Evolutionary conservation across 2,888 invertebrate species (phyloP).

Genomic region (Alentia gelatinosa): DNA sequence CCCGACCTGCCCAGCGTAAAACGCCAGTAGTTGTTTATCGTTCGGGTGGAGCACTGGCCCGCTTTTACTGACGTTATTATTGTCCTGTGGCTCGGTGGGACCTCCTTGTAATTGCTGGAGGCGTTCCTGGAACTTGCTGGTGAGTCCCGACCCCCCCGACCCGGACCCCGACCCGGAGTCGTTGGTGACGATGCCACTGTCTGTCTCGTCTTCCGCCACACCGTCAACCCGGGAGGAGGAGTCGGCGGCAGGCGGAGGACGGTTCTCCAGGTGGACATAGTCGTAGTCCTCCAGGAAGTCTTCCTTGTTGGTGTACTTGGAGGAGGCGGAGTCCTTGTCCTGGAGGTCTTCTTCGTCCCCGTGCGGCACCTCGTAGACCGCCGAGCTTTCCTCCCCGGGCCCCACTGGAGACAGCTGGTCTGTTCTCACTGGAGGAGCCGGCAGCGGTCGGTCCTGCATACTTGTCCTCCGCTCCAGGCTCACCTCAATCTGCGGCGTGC

Average conservation of each 20-base stretch:
- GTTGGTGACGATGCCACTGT: background rate
- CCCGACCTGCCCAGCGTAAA: slow-evolving; percentile 92
- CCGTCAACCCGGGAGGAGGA: background rate
- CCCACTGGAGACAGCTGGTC: background rate
- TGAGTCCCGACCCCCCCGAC: slow-evolving; percentile 50
- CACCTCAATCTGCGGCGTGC: background rate
- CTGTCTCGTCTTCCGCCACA: background rate
- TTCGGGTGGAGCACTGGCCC: slow-evolving; percentile 80
- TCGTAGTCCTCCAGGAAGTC: slow-evolving; percentile 93
- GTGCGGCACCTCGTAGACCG: slow-evolving; percentile 44
- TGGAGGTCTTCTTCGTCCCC: background rate
- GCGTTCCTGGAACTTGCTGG: slow-evolving; percentile 54
- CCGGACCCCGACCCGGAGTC: slow-evolving; percentile 14
- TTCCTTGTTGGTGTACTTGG: slow-evolving; percentile 67
- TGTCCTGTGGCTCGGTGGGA: slow-evolving; percentile 25
- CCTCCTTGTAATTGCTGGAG: slow-evolving; percentile 57
- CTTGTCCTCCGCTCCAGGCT: slow-evolving; percentile 55
- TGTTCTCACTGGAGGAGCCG: slow-evolving; percentile 73
- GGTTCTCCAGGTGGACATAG: slow-evolving; percentile 86
- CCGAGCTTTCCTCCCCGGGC: background rate
- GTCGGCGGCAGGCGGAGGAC: slow-evolving; percentile 54
- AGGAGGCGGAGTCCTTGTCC: slow-evolving; percentile 52
- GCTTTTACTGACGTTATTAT: slow-evolving; percentile 25
- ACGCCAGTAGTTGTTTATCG: slow-evolving; percentile 91
- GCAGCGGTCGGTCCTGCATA: slow-evolving; percentile 85